phyloP scores from a whole-genome alignment of 2,888 invertebrate species.

The Cataglyphis cursor region DNA sequence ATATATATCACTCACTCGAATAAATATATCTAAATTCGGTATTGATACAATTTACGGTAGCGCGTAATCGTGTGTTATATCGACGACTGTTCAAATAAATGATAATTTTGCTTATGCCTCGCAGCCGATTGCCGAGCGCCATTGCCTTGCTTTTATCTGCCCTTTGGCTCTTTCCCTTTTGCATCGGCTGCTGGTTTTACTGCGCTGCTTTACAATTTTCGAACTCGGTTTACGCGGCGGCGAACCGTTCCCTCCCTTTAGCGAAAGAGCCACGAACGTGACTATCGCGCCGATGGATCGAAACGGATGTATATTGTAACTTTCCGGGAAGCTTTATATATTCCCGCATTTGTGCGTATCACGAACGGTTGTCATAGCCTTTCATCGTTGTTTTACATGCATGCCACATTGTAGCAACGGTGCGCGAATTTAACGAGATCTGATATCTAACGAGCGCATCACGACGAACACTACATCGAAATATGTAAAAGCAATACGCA shows the following conservation, averaged over 20 bases:
- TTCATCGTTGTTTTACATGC: conserved; percentile 45
- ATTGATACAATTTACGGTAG: conserved; percentile 11
- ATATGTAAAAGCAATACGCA: neutral
- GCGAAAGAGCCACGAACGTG: conserved; percentile 53
- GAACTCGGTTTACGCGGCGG: conserved; percentile 47
- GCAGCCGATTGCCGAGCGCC: neutral
- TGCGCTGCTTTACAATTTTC: conserved; percentile 54
- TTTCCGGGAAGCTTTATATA: conserved; percentile 51
- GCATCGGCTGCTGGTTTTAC: conserved; percentile 40
- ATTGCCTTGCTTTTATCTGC: neutral
- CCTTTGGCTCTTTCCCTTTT: neutral
- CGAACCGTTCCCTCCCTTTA: conserved; percentile 40
- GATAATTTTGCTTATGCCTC: conserved; percentile 67
- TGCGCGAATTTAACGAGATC: conserved; percentile 25
- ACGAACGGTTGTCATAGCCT: conserved; percentile 50
- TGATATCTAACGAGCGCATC: conserved; percentile 33
- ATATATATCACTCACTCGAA: conserved; percentile 4
- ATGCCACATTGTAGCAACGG: conserved; percentile 22
- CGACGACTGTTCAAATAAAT: conserved; percentile 27
- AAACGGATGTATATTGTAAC: conserved; percentile 58
- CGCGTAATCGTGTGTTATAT: conserved; percentile 5
- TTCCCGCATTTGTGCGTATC: conserved; percentile 48
- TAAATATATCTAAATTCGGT: conserved; percentile 36
- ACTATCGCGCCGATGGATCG: conserved; percentile 56
- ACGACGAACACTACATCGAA: neutral